These are phyloP conservation scores for Pseudococcus viburni DNA, from an alignment of 2,888 invertebrate genomes.

Conservation along the genomic window DNA sequence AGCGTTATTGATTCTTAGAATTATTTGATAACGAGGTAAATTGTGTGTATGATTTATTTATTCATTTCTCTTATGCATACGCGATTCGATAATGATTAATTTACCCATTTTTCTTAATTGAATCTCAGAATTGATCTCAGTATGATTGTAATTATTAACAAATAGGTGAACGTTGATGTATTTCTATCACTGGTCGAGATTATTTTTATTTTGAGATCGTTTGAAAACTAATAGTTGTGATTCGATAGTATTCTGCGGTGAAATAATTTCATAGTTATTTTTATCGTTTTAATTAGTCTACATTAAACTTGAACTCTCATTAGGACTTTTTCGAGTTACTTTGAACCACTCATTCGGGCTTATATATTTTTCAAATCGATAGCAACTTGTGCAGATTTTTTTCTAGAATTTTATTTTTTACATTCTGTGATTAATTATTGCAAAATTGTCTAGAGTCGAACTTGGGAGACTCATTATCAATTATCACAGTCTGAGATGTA, in stretches of 20 bases:
- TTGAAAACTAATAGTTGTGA: background rate
- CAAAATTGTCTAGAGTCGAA: too few relatives aligned
- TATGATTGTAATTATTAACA: constrained; percentile 45
- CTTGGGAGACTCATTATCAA: too few relatives aligned
- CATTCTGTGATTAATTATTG: too few relatives aligned
- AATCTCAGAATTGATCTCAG: constrained; percentile 57
- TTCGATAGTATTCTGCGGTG: background rate
- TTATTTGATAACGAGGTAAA: constrained; percentile 27
- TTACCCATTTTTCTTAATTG: constrained; percentile 45
- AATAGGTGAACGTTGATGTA: constrained; percentile 24
- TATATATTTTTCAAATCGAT: too few relatives aligned
- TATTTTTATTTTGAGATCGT: constrained; percentile 19
- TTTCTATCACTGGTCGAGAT: constrained; percentile 9
- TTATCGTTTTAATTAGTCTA: too few relatives aligned
- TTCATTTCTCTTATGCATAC: background rate
- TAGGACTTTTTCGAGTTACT: too few relatives aligned
- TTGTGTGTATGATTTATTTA: constrained; percentile 41
- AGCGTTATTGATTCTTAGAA: constrained; percentile 53
- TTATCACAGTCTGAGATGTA: too few relatives aligned
- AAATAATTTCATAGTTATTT: too few relatives aligned
- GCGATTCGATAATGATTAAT: constrained; percentile 35
- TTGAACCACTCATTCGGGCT: too few relatives aligned
- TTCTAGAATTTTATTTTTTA: too few relatives aligned
- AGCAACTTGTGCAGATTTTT: too few relatives aligned
- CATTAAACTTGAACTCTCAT: too few relatives aligned